These are phyloP conservation scores for Lepisosteus oculatus DNA, from an alignment of 2,113 vertebrate species.

Conservation along the genomic window DNA sequence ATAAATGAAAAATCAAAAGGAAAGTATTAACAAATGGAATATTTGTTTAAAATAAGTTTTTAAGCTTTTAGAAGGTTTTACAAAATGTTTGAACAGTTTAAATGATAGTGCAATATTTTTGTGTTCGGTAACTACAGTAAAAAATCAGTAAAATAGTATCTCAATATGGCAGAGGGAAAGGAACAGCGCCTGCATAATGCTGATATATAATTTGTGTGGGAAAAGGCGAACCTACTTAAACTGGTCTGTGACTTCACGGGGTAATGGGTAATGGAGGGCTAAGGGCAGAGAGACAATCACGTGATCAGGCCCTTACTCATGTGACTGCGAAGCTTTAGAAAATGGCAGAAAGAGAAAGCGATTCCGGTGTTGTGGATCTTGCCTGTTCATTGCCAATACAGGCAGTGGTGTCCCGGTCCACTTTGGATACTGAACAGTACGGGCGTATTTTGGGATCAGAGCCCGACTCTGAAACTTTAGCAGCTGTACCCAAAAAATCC, in stretches of 20 bases:
- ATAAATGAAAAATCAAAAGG: no score
- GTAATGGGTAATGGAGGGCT: constrained; percentile 5
- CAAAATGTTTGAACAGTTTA: no score
- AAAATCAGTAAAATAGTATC: no score
- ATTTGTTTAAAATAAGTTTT: no score
- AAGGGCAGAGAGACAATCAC: constrained; percentile 38
- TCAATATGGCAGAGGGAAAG: no score
- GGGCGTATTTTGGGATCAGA: constrained; percentile 26
- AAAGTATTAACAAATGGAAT: no score
- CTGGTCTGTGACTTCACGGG: background rate
- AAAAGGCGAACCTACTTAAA: no score
- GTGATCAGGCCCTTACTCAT: constrained; percentile 50
- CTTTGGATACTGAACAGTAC: background rate
- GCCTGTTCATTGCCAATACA: constrained; percentile 45
- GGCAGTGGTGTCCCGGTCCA: constrained; percentile 24
- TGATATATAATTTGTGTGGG: no score
- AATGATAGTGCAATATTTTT: no score
- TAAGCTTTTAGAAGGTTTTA: no score
- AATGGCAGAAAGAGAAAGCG: constrained; percentile 65
- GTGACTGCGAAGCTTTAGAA: constrained; percentile 47
- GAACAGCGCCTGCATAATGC: no score
- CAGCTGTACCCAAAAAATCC: constrained; percentile 43
- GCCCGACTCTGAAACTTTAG: constrained; percentile 27
- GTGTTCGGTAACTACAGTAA: no score
- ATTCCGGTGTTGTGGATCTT: constrained; percentile 58